Base-by-base conservation (phyloP, 2,888 invertebrate genomes). In the Poecilus cupreus region DNA sequence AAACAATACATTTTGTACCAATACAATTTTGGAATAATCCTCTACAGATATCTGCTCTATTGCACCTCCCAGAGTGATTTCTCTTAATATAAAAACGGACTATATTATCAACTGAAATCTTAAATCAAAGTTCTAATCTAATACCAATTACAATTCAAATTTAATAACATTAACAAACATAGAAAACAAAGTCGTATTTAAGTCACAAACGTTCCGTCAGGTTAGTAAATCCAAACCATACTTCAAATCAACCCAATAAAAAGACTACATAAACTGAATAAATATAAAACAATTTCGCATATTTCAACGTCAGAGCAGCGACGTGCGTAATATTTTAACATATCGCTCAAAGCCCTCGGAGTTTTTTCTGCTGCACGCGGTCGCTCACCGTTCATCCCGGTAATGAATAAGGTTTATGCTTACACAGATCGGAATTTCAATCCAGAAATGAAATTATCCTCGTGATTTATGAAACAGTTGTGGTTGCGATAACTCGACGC, bases 381-480 rank as follows among this genome's bases (percentile, higher is more conserved):
- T 11, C 51, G 32, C 22, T 24, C 26, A 13, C 11, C 10, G 37
- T 26, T 76, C 76, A 76, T 76, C 51, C 68, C n/a, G 13, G 68
- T 79, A 79, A 79, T 79, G 68, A 79, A 70, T 79, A 79, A 79
- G 79, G 70, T 79, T 79, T 79, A 79, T 79, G 79, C 79, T 79
- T 79, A 79, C 79, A 49, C 68, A 79, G 68, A 70, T 70, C 70
- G 60, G 49, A 64, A 80, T 80, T 80, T 64, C 80, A 80, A 72
- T 72, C 57, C 37, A 80, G 39, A 72, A 72, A 80, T 72, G 22
- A 80, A 80, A 80, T 80, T 80, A 80, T 72, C 51, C 39, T 22
- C 3, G 57, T 80, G 80, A 80, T 80, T 80, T 80, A 80, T 80
- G 80, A 72, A 80, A 78, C 43, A 26, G 64, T 49, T 43, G 39